Conservation (phyloP, 1,140 invertebrate genomes). For the Trinorchestia longiramus region DNA sequence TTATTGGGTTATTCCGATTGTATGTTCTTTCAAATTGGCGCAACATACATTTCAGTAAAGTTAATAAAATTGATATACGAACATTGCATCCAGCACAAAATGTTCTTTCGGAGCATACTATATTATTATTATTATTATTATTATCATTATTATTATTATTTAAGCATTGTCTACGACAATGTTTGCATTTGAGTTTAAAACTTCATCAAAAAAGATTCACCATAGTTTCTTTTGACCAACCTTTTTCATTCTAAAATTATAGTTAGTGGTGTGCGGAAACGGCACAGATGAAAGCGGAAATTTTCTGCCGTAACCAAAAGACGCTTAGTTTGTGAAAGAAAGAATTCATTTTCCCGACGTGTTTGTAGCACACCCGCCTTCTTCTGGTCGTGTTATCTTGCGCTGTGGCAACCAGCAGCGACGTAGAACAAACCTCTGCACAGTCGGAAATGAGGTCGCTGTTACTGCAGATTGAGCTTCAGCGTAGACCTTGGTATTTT, state of each 20-base stretch:
- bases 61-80: no score
- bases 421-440: background rate
- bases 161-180: background rate
- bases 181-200: background rate
- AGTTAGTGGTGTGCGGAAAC: background rate
- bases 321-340: background rate
- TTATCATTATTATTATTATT: background rate
- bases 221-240: background rate
- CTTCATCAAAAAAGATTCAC: background rate
- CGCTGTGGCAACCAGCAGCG: background rate
- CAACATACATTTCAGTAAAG: no score
- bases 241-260: background rate
- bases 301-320: background rate
- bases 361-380: background rate
- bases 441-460: background rate
- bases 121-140: no score
- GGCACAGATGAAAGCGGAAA: background rate
- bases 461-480: background rate
- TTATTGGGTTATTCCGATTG: no score
- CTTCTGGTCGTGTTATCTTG: background rate
- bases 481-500: background rate
- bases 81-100: no score
- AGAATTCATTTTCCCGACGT: background rate
- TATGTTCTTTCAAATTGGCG: no score
- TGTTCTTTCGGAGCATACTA: no score